Conservation (phyloP, 2,797 vertebrate species). For the Hapalemur alaotrensis region DNA sequence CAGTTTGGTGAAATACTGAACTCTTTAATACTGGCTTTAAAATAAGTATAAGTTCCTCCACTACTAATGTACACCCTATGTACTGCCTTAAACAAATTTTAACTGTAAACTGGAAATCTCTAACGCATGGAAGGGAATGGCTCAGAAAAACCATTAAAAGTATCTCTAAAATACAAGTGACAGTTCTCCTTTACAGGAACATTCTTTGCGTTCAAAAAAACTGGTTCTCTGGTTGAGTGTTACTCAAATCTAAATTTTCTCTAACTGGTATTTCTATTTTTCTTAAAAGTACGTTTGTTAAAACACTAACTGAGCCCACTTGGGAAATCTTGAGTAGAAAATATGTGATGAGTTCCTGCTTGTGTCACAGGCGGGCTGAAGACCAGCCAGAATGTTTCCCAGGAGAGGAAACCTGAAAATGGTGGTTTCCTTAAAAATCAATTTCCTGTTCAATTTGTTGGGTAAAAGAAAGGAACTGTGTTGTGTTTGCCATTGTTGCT, state of each 20-base stretch:
- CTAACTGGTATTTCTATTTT: slow-evolving; percentile 48
- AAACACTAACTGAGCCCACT: slow-evolving; percentile 42
- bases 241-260: slow-evolving; percentile 55
- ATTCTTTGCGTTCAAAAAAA: background rate
- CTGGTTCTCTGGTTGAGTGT: slow-evolving; percentile 11
- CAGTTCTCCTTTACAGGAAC: background rate
- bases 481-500: slow-evolving; percentile 53
- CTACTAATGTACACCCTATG: background rate
- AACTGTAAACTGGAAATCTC: background rate
- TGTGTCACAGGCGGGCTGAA: slow-evolving; percentile 44
- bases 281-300: slow-evolving; percentile 63
- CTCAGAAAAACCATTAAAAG: slow-evolving; percentile 31
- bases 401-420: slow-evolving; percentile 69
- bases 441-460: slow-evolving; percentile 70
- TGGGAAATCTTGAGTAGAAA: slow-evolving; percentile 67
- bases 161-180: background rate
- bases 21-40: slow-evolving; percentile 48
- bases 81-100: background rate
- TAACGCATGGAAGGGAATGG: background rate
- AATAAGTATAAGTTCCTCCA: background rate
- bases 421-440: slow-evolving; percentile 67
- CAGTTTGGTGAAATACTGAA: slow-evolving; percentile 37
- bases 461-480: slow-evolving; percentile 1
- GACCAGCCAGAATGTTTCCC: slow-evolving; percentile 36
- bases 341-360: slow-evolving; percentile 27